Percentiles rank a stretch among this genome's conserved stretches.
These are phyloP conservation scores for Eupeodes luniger DNA, from an alignment of 2,888 invertebrate species.

Conservation along the genomic window DNA sequence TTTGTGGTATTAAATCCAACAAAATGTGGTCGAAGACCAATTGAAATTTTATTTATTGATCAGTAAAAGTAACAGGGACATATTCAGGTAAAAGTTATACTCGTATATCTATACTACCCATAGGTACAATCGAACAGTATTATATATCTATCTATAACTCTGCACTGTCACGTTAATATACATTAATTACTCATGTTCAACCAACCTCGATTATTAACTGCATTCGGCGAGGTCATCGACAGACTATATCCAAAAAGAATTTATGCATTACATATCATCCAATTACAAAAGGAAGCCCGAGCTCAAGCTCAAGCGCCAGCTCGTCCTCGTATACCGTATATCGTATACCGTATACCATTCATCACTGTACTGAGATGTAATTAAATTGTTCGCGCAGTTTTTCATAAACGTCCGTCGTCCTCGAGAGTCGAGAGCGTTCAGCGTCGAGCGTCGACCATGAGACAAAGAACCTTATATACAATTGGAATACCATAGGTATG, in stretches of 20 bases:
- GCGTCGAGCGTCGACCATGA: slow-evolving; percentile 51
- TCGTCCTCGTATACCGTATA: no score
- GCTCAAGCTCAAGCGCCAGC: no score
- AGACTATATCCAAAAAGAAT: slow-evolving; percentile 41
- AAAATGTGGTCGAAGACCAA: slow-evolving; percentile 17
- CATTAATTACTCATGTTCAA: slow-evolving; percentile 55
- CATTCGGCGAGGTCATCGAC: slow-evolving; percentile 57
- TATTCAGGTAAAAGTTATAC: not conserved
- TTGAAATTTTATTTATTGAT: slow-evolving; percentile 17
- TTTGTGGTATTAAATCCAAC: slow-evolving; percentile 3
- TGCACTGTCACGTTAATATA: slow-evolving; percentile 26
- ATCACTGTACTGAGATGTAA: slow-evolving; percentile 66
- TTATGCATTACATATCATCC: slow-evolving; percentile 44
- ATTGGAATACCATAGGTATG: slow-evolving; percentile 16
- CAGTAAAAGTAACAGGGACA: not conserved
- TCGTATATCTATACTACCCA: no score
- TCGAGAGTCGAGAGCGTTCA: not conserved
- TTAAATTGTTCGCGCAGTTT: slow-evolving; percentile 70
- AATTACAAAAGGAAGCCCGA: slow-evolving; percentile 62
- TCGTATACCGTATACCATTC: slow-evolving; percentile 26
- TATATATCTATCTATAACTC: not conserved
- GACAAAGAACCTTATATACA: slow-evolving; percentile 61
- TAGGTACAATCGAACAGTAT: not conserved
- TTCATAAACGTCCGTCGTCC: slow-evolving; percentile 44
- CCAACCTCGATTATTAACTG: slow-evolving; percentile 56